Percentiles rank a stretch among this genome's conserved stretches.
These are phyloP conservation scores for Myotis davidii DNA, from an alignment of 2,113 vertebrate species.

Conservation along the genomic window DNA sequence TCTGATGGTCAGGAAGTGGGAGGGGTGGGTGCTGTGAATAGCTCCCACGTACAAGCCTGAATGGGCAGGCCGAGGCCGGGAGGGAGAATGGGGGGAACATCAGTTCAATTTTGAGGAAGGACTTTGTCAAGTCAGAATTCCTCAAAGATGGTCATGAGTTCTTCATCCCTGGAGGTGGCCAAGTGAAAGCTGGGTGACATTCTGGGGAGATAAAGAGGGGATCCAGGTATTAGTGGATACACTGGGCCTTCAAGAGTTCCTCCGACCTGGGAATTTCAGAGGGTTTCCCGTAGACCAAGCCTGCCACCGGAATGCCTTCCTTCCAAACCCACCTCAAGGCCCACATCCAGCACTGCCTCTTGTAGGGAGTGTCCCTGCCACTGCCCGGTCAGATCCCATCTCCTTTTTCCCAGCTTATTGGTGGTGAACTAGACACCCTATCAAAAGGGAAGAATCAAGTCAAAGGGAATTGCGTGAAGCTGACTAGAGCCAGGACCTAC, in stretches of 20 bases:
- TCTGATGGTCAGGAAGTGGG: neutral
- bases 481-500: neutral
- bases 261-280: neutral
- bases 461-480: too few species aligned
- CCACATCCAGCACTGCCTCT: neutral
- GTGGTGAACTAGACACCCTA: neutral
- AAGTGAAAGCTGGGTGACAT: neutral
- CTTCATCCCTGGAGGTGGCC: neutral
- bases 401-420: neutral
- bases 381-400: fast-evolving
- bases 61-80: fast-evolving
- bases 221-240: neutral
- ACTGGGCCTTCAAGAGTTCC: neutral
- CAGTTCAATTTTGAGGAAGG: neutral
- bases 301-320: neutral
- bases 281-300: fast-evolving
- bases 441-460: neutral
- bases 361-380: neutral
- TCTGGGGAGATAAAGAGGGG: neutral
- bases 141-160: neutral
- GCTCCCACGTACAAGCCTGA: neutral
- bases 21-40: neutral
- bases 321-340: neutral
- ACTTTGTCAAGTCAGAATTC: neutral
- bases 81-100: fast-evolving